Conservation (phyloP, 2,797 vertebrate genomes). For the Merluccius polli region DNA sequence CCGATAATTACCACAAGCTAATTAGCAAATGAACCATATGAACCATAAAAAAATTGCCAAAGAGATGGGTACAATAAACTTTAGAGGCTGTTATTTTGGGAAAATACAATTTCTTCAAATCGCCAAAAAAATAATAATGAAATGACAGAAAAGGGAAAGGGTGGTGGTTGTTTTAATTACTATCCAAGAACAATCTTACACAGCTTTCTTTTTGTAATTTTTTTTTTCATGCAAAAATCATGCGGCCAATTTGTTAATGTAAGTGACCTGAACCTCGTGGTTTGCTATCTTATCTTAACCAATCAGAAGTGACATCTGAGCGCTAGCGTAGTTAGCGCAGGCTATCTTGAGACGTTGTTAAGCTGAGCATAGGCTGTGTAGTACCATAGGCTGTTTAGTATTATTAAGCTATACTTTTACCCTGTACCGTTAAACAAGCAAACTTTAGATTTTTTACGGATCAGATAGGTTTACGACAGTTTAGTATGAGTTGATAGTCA, state of each 20-base stretch:
- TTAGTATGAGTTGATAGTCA: slow-evolving; percentile 37
- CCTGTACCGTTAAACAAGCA: neutral
- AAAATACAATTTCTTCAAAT: slow-evolving; percentile 37
- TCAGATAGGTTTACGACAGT: slow-evolving; percentile 44
- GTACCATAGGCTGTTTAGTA: slow-evolving; percentile 56
- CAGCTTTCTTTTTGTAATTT: slow-evolving; percentile 98
- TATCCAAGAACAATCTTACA: slow-evolving; percentile 88
- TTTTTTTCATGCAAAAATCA: slow-evolving; percentile 99
- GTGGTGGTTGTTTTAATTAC: slow-evolving; percentile 73
- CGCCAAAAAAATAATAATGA: slow-evolving; percentile 27
- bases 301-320: slow-evolving; percentile 66
- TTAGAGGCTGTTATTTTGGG: slow-evolving; percentile 24
- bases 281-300: slow-evolving; percentile 92
- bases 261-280: slow-evolving; percentile 99
- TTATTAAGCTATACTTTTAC: neutral
- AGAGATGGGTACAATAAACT: slow-evolving; percentile 20
- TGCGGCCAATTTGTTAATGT: slow-evolving; percentile 99
- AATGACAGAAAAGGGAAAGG: slow-evolving; percentile 31
- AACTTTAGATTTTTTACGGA: slow-evolving; percentile 5
- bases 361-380: slow-evolving; percentile 55
- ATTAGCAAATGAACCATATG: slow-evolving; percentile 49
- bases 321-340: slow-evolving; percentile 46
- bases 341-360: slow-evolving; percentile 43
- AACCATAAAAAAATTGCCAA: slow-evolving; percentile 34
- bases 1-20: slow-evolving; percentile 27